Percentiles rank a stretch among this genome's conserved stretches.
Conservation (phyloP, 2,113 vertebrate species). For the Felis catus region F.catus_Fca126_mat1.0 CM031413.1:153455001-153455500, state of each 20-base stretch:
- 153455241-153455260: constrained; percentile 54
- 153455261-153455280: constrained; percentile 66
- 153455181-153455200: not conserved
- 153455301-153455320: constrained; percentile 72
- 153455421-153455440: constrained; percentile 70
- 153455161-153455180: not conserved
- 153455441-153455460: constrained; percentile 57
- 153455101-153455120: constrained; percentile 68
- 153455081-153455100: constrained; percentile 70
- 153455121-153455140: constrained; percentile 15
- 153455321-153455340: constrained; percentile 74
- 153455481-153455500: constrained; percentile 69
- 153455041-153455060: constrained; percentile 64
- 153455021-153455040: constrained; percentile 67
- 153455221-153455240: constrained; percentile 64
- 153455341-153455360: constrained; percentile 78
- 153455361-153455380: constrained; percentile 76
- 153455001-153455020: constrained; percentile 73
- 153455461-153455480: constrained; percentile 71
- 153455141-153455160: not conserved
- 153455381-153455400: constrained; percentile 69
- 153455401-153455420: constrained; percentile 66
- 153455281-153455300: constrained; percentile 71
- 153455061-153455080: constrained; percentile 75
- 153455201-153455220: constrained; percentile 50